Evolutionary conservation across 2,888 invertebrate species (phyloP).

Genomic region (Eilema caniola): DNA sequence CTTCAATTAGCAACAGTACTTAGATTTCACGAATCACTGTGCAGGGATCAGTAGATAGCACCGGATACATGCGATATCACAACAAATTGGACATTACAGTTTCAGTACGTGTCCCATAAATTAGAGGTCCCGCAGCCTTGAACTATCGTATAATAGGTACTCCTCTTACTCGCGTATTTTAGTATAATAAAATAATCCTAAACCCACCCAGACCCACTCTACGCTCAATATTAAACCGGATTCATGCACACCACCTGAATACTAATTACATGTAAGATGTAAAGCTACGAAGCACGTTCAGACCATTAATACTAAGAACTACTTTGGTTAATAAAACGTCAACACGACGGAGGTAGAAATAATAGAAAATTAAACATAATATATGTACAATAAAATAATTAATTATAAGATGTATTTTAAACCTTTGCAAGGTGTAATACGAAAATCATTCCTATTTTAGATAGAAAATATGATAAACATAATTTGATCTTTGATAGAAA

Average conservation of each 20-base stretch:
- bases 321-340: background rate
- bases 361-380: background rate
- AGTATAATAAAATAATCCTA: constrained; percentile 16
- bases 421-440: no score
- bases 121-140: background rate
- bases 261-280: constrained; percentile 12
- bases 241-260: constrained; percentile 20
- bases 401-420: no score
- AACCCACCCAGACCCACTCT: background rate
- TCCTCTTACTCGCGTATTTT: background rate
- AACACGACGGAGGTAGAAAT: background rate
- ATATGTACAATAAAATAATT: no score
- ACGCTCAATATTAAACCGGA: constrained; percentile 16
- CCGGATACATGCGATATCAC: background rate
- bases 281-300: background rate
- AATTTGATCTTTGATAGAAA: no score
- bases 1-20: no score
- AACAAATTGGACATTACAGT: background rate
- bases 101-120: background rate
- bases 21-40: no score
- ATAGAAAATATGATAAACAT: no score
- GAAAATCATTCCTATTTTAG: no score
- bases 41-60: no score
- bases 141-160: background rate
- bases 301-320: constrained; percentile 5